Evolutionary conservation across 2,888 invertebrate genomes (phyloP).

Genomic region (Blastobasis lacticolella): DNA sequence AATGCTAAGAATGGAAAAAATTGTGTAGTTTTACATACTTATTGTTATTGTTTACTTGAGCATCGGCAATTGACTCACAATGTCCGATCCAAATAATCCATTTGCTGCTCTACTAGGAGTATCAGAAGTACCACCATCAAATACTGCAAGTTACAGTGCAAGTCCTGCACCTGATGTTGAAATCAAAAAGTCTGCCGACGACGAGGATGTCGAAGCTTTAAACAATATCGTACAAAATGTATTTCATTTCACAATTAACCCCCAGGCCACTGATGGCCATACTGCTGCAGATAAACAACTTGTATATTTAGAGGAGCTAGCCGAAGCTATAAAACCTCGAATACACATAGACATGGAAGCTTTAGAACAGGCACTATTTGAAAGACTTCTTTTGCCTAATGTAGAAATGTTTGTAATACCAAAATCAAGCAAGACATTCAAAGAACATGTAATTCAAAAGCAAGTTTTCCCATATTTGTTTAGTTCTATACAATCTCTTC

Average conservation of each 20-base stretch:
- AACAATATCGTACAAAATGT: constrained; percentile 79
- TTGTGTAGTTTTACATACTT: neutral
- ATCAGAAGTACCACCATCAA: constrained; percentile 31
- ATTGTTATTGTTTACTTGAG: constrained; percentile 8
- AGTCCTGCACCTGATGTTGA: constrained; percentile 27
- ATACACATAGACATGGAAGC: constrained; percentile 76
- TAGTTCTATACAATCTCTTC: constrained; percentile 77
- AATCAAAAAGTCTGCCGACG: constrained; percentile 31
- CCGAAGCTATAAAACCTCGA: constrained; percentile 59
- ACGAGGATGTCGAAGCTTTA: constrained; percentile 45
- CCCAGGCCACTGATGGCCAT: constrained; percentile 43
- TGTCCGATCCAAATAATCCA: constrained; percentile 64
- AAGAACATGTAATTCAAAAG: constrained; percentile 71
- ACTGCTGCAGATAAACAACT: constrained; percentile 52
- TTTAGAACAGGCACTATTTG: constrained; percentile 85
- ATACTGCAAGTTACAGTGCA: constrained; percentile 30
- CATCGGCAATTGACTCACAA: constrained; percentile 15
- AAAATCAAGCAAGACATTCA: constrained; percentile 40
- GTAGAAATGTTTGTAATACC: constrained; percentile 68
- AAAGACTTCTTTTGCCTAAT: constrained; percentile 78
- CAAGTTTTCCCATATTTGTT: constrained; percentile 82
- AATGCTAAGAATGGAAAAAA: constrained; percentile 18
- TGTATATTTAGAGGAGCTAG: constrained; percentile 79
- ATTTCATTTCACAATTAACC: constrained; percentile 81
- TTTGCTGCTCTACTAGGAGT: constrained; percentile 56